Evolutionary conservation across 2,113 vertebrate species (phyloP).

Genomic region (Pipra filicauda): DNA sequence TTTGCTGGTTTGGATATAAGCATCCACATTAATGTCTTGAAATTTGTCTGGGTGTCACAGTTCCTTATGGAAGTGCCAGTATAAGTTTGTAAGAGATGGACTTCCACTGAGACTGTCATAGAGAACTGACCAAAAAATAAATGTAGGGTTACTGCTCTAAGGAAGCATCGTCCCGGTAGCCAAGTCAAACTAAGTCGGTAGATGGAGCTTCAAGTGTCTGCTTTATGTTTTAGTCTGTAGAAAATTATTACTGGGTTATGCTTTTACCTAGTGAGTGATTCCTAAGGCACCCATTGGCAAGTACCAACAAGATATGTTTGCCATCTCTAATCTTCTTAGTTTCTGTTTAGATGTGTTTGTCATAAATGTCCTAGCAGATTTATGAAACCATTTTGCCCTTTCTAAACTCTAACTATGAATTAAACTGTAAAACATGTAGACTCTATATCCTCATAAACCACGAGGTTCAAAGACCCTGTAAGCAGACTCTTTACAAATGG

Average conservation of each 20-base stretch:
- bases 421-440: neutral
- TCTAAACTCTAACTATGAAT: neutral
- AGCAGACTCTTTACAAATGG: neutral
- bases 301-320: neutral
- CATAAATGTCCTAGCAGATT: neutral
- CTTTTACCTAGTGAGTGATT: neutral
- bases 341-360: neutral
- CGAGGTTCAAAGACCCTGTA: neutral
- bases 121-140: neutral
- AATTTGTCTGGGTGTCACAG: neutral
- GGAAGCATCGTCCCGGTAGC: neutral
- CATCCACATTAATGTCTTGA: neutral
- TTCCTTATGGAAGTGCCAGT: neutral
- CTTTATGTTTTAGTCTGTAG: neutral
- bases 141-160: neutral
- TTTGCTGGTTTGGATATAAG: neutral
- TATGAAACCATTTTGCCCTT: neutral
- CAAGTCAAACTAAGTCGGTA: neutral
- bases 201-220: neutral
- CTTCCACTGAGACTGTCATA: neutral
- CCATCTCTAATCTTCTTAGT: neutral
- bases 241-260: neutral
- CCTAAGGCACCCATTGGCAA: neutral
- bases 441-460: neutral
- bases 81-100: neutral